Percentiles rank a stretch among this genome's conserved stretches.
Evolutionary conservation across 2,797 vertebrate species (phyloP).

Genomic region (Sebastiscus tertius): DNA sequence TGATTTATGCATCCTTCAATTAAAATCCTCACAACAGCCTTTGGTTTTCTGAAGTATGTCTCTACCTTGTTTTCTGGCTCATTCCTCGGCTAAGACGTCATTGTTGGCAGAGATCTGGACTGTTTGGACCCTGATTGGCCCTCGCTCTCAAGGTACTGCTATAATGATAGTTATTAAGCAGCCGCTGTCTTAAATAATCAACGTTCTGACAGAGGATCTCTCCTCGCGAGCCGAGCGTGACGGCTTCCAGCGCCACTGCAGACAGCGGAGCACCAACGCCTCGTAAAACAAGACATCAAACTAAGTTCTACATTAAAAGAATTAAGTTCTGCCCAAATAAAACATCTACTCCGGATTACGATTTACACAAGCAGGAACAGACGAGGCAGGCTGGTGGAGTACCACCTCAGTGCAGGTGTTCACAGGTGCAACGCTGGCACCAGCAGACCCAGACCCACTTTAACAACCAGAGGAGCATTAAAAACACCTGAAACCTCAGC

Average conservation of each 20-base stretch:
- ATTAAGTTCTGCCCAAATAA: background rate
- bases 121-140: conserved; percentile 54
- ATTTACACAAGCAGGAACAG: conserved; percentile 10
- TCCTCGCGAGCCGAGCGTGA: conserved; percentile 35
- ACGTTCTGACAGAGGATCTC: conserved; percentile 37
- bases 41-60: conserved; percentile 49
- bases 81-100: conserved; percentile 43
- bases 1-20: conserved; percentile 72
- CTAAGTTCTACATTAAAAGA: background rate
- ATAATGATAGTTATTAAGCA: conserved; percentile 71
- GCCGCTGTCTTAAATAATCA: conserved; percentile 43
- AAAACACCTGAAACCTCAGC: conserved; percentile 50
- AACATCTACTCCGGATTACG: background rate
- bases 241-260: background rate
- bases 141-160: conserved; percentile 47
- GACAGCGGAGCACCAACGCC: background rate
- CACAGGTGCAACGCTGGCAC: conserved; percentile 77
- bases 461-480: conserved; percentile 73
- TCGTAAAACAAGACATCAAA: conserved; percentile 1
- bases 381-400: conserved; percentile 49
- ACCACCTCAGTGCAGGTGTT: conserved; percentile 82
- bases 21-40: conserved; percentile 55
- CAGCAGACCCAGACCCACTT: conserved; percentile 68
- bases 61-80: conserved; percentile 42
- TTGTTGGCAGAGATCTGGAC: conserved; percentile 42